Percentiles rank a stretch among this genome's conserved stretches.
These are phyloP conservation scores for Polyergus mexicanus DNA, from an alignment of 1,140 invertebrate species.

Conservation along the genomic window DNA sequence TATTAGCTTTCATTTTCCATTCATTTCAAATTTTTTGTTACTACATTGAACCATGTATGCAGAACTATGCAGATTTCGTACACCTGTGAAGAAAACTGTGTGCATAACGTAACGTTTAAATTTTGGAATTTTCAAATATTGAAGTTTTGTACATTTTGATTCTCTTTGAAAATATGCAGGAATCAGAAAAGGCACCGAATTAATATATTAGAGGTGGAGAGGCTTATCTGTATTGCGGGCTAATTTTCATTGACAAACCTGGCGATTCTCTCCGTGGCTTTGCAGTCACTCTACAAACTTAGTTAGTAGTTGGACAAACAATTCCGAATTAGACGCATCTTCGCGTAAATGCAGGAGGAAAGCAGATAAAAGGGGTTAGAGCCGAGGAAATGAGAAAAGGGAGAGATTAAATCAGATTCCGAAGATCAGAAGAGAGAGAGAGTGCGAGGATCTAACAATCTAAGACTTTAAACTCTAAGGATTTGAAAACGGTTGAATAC, in stretches of 20 bases:
- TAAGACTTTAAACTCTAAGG: no score
- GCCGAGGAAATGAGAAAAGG: not conserved
- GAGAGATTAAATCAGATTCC: constrained; percentile 3
- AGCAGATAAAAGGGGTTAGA: not conserved
- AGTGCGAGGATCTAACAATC: not conserved
- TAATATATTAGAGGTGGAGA: not conserved
- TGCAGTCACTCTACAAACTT: constrained; percentile 65
- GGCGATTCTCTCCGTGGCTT: no score
- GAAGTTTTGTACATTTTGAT: not conserved
- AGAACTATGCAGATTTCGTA: not conserved
- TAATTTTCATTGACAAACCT: no score
- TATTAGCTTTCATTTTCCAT: not conserved
- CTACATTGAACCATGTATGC: no score
- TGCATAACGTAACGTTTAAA: not conserved
- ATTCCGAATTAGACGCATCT: constrained; percentile 76
- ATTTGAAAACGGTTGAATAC: no score
- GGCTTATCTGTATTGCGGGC: no score
- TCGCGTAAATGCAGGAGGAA: not conserved
- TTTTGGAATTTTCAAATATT: not conserved
- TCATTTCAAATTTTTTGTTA: not conserved
- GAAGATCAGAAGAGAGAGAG: not conserved
- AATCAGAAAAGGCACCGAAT: not conserved
- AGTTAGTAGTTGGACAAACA: constrained; percentile 81
- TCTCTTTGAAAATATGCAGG: not conserved
- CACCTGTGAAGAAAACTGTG: not conserved